Conservation (phyloP, 2,797 vertebrate genomes). For the Distichodus sexfasciatus region DNA sequence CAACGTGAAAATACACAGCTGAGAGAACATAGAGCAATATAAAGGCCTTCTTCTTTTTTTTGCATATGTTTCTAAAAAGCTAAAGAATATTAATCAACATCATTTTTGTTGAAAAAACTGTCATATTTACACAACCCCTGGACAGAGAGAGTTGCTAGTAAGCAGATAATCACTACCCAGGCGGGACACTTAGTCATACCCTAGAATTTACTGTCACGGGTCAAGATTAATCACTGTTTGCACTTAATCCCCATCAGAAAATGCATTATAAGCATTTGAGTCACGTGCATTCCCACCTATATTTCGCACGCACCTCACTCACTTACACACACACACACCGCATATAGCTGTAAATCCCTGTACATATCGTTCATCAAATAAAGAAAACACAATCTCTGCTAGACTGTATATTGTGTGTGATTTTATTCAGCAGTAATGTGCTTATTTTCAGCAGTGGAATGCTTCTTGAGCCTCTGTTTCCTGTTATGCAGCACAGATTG, state of each 20-base stretch:
- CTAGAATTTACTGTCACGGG: conserved; percentile 24
- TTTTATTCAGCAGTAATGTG: conserved; percentile 54
- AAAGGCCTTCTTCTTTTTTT: too few species aligned
- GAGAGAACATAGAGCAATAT: too few species aligned
- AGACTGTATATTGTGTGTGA: background rate
- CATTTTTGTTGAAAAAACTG: background rate
- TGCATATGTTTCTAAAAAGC: too few species aligned
- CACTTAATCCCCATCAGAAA: conserved; percentile 19
- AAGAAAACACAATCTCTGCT: background rate
- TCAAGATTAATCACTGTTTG: conserved; percentile 44
- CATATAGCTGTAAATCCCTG: background rate
- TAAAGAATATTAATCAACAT: too few species aligned
- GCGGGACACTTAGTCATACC: conserved; percentile 4
- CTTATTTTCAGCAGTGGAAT: conserved; percentile 77
- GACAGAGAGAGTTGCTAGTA: conserved; percentile 13
- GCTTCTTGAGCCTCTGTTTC: conserved; percentile 70
- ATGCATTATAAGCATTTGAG: conserved; percentile 14
- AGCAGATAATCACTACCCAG: conserved; percentile 31
- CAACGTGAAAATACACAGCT: too few species aligned
- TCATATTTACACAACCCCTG: background rate
- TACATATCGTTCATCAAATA: background rate
- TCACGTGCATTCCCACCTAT: background rate
- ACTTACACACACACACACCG: background rate
- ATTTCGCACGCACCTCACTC: background rate
- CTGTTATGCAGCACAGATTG: conserved; percentile 78